phyloP scores from a whole-genome alignment of 2,888 invertebrate species.

The Adineta ricciae region DNA sequence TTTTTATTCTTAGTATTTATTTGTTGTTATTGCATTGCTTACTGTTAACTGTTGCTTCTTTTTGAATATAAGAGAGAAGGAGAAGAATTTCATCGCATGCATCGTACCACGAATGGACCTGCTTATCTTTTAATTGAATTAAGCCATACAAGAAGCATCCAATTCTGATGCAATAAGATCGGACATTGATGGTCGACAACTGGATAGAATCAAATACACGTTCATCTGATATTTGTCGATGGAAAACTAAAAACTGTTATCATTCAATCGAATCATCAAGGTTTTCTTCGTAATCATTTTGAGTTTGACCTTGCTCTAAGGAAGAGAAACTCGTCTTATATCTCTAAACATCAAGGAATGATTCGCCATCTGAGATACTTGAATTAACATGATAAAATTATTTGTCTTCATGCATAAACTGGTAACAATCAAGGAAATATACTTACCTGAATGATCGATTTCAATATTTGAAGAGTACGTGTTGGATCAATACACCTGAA shows the following conservation, averaged over 20 bases:
- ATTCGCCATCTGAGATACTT: background rate
- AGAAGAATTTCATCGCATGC: background rate
- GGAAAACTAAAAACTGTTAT: too few relatives aligned
- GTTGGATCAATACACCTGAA: conserved; percentile 22
- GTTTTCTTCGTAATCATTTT: too few relatives aligned
- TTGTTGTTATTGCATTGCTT: background rate
- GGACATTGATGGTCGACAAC: background rate
- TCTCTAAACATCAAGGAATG: background rate
- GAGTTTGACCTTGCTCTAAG: background rate
- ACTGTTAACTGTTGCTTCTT: background rate
- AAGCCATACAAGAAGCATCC: background rate
- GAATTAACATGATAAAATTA: background rate
- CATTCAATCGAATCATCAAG: background rate
- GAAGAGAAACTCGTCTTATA: background rate
- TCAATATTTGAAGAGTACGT: background rate
- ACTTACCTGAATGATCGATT: background rate
- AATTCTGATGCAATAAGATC: background rate
- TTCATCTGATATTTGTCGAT: background rate
- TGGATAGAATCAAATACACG: background rate
- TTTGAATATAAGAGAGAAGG: background rate
- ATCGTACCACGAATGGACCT: background rate
- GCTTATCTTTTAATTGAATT: background rate
- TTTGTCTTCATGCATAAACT: background rate
- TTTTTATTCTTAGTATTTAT: conserved; percentile 7
- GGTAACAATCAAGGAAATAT: background rate